These are phyloP conservation scores for Drosophila bipectinata DNA, from an alignment of 1,140 invertebrate species.

Conservation along the genomic window DNA sequence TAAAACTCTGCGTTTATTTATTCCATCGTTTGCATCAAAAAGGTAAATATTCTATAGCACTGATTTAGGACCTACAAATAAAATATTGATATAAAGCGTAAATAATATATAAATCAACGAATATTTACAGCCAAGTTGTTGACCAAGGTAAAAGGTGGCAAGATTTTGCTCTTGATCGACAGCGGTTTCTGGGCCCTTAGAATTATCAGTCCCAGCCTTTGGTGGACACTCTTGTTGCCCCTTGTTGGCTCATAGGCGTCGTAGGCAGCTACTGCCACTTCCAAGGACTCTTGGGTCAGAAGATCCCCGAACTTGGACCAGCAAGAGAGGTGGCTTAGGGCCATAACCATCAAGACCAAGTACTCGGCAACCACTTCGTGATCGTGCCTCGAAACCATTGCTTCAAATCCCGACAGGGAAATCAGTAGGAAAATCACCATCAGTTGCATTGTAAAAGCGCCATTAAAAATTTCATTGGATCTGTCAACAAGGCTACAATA, in stretches of 20 bases:
- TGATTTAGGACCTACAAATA: background rate
- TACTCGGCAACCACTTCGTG: constrained; percentile 42
- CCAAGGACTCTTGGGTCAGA: constrained; percentile 39
- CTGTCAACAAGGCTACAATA: background rate
- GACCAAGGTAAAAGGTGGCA: constrained; percentile 46
- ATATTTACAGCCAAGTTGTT: constrained; percentile 50
- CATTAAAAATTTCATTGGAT: constrained; percentile 49
- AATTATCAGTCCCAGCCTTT: constrained; percentile 42
- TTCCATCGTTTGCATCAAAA: background rate
- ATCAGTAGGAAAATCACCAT: constrained; percentile 34
- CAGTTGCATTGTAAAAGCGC: constrained; percentile 41
- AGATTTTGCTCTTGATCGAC: constrained; percentile 26
- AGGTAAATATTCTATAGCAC: background rate
- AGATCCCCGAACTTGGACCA: constrained; percentile 53
- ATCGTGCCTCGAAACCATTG: constrained; percentile 27
- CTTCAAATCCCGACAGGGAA: constrained; percentile 43
- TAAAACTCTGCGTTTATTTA: background rate
- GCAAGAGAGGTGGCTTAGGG: constrained; percentile 35
- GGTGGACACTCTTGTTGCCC: constrained; percentile 9
- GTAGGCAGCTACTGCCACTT: constrained; percentile 46
- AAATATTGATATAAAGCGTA: background rate
- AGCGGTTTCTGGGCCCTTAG: constrained; percentile 39
- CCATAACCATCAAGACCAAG: constrained; percentile 35
- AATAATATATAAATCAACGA: background rate
- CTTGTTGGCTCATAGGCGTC: constrained; percentile 28